A percentile compares a stretch with the other conserved stretches of the same genome.
Evolutionary conservation across 2,888 invertebrate genomes (phyloP).

Genomic region (Serripes groenlandicus): DNA sequence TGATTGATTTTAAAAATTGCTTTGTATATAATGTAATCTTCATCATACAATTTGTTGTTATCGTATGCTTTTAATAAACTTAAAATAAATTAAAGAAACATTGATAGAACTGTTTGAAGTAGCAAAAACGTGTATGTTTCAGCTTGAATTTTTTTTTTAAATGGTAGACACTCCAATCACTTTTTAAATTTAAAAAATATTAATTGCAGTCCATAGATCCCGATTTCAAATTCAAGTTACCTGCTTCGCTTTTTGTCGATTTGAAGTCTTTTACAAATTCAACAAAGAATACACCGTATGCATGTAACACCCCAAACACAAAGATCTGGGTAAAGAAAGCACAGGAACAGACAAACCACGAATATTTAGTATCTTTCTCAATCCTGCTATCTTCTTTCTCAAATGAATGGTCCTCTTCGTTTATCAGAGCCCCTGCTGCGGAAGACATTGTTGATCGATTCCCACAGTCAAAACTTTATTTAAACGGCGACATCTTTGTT

Average conservation of each 20-base stretch:
- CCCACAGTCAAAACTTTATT: neutral
- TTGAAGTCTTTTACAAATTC: conserved; percentile 76
- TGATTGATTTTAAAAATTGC: too few species aligned
- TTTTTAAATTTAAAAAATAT: too few species aligned
- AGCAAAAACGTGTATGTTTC: too few species aligned
- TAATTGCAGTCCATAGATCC: too few species aligned
- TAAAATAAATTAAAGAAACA: too few species aligned
- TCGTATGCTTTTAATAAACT: too few species aligned
- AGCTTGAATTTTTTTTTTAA: too few species aligned
- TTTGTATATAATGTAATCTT: too few species aligned
- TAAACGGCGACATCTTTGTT: neutral
- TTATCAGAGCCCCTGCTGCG: conserved; percentile 52
- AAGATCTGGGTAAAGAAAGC: conserved; percentile 76
- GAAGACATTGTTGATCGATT: conserved; percentile 44
- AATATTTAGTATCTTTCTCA: conserved; percentile 74
- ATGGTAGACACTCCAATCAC: too few species aligned
- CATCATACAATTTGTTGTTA: too few species aligned
- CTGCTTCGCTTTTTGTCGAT: conserved; percentile 75
- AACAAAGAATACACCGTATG: conserved; percentile 81
- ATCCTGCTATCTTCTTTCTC: conserved; percentile 34
- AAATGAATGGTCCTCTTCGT: conserved; percentile 40
- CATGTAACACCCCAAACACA: conserved; percentile 78
- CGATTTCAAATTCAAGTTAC: conserved; percentile 64
- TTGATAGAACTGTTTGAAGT: too few species aligned
- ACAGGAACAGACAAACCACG: conserved; percentile 79